phyloP scores from a whole-genome alignment of 2,113 vertebrate species.

The Heterocephalus glaber region DNA sequence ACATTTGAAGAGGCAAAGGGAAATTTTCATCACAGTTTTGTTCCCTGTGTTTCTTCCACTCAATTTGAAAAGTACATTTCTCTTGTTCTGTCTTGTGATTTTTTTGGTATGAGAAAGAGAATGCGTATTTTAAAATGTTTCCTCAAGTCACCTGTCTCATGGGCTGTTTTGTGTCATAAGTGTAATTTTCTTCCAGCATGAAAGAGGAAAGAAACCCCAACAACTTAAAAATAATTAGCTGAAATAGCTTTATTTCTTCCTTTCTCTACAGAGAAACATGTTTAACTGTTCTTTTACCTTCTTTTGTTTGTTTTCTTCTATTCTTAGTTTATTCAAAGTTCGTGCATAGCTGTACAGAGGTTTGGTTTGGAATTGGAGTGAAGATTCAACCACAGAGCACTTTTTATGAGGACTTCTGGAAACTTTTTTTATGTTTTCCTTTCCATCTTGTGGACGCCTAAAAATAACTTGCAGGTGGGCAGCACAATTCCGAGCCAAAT shows the following conservation, averaged over 20 bases:
- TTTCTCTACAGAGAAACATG: background rate
- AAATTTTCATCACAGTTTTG: background rate
- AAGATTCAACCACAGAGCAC: conserved; percentile 64
- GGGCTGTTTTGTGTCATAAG: background rate
- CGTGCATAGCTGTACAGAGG: background rate
- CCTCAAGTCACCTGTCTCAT: background rate
- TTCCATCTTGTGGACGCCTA: conserved; percentile 64
- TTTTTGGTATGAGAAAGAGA: background rate
- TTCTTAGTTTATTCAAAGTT: conserved; percentile 55
- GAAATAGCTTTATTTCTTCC: conserved; percentile 10
- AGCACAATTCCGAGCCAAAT: conserved; percentile 30
- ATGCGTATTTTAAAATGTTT: background rate
- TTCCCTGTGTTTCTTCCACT: background rate
- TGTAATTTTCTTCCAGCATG: background rate
- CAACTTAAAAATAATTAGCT: conserved; percentile 7
- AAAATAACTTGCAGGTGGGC: conserved; percentile 76
- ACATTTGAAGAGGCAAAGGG: background rate
- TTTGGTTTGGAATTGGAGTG: conserved; percentile 20
- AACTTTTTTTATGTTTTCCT: conserved; percentile 52
- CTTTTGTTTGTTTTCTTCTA: conserved; percentile 50
- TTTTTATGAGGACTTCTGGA: conserved; percentile 56
- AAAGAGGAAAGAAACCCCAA: background rate
- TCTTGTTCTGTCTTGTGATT: background rate
- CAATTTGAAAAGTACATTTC: background rate
- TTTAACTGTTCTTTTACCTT: conserved; percentile 43